phyloP scores from a whole-genome alignment of 2,113 vertebrate species.

The Hyla sarda region DNA sequence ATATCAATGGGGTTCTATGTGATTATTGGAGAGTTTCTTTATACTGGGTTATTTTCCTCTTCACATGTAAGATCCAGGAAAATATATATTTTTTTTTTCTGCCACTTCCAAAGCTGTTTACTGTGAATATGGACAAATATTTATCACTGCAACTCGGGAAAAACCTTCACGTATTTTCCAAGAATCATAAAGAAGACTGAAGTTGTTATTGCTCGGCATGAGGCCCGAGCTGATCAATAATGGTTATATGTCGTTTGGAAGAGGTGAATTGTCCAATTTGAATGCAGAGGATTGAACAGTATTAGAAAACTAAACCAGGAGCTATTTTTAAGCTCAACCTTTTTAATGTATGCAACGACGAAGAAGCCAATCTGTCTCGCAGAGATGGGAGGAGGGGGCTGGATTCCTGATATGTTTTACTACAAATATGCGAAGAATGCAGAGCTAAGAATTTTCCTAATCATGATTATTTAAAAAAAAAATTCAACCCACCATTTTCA shows the following conservation, averaged over 20 bases:
- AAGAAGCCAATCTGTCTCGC: not conserved
- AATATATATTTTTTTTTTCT: not conserved
- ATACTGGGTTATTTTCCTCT: too few relatives aligned
- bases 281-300: not conserved
- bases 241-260: not conserved
- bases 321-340: not conserved
- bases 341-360: not conserved
- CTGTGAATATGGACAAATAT: not conserved
- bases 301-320: not conserved
- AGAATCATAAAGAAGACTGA: not conserved
- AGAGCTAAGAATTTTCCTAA: not conserved
- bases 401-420: not conserved
- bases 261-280: not conserved
- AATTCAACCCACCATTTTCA: too few relatives aligned
- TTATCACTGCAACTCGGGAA: not conserved
- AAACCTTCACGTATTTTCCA: not conserved
- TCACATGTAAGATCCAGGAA: not conserved
- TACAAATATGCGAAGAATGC: not conserved
- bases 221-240: constrained; percentile 11
- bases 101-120: not conserved
- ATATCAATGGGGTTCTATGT: too few relatives aligned
- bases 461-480: not conserved
- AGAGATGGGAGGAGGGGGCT: not conserved
- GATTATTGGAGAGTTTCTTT: too few relatives aligned
- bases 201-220: not conserved